A percentile compares a stretch with the other conserved stretches of the same genome.
phyloP scores from a whole-genome alignment of 2,888 invertebrate genomes.

The Zelleria hepariella region DNA sequence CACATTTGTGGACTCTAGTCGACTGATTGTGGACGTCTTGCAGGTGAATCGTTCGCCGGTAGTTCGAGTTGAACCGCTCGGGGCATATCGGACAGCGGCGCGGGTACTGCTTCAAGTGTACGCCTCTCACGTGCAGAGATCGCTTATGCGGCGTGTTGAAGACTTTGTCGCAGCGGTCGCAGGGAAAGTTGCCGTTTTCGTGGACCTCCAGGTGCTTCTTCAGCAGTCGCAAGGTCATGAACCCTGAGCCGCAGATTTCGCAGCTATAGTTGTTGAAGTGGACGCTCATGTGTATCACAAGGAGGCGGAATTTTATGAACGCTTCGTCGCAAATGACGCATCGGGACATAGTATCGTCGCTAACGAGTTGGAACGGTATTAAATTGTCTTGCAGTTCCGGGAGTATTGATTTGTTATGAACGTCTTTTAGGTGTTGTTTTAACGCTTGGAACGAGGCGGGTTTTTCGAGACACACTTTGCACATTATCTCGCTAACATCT shows the following conservation, averaged over 20 bases:
- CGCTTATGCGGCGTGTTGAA: slow-evolving; percentile 56
- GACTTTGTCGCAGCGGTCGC: slow-evolving; percentile 52
- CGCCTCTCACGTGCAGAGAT: slow-evolving; percentile 51
- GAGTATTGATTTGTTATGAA: slow-evolving; percentile 46
- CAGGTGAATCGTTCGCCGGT: slow-evolving; percentile 56
- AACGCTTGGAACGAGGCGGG: slow-evolving; percentile 35
- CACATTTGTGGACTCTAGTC: slow-evolving; percentile 58
- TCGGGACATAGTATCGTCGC: slow-evolving; percentile 35
- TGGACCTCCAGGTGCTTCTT: slow-evolving; percentile 63
- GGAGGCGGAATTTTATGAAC: slow-evolving; percentile 53
- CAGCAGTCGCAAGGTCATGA: slow-evolving; percentile 54
- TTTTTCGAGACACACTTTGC: slow-evolving; percentile 40
- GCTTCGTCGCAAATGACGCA: slow-evolving; percentile 52
- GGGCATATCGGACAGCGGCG: slow-evolving; percentile 59
- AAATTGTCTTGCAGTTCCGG: slow-evolving; percentile 54
- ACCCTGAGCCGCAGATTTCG: slow-evolving; percentile 58
- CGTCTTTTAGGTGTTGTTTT: slow-evolving; percentile 46
- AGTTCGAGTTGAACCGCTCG: slow-evolving; percentile 60
- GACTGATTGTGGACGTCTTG: slow-evolving; percentile 62
- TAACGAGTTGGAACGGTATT: slow-evolving; percentile 52
- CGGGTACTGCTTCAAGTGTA: slow-evolving; percentile 54
- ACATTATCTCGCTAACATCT: slow-evolving; percentile 47
- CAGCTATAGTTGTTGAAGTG: slow-evolving; percentile 65
- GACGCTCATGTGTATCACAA: slow-evolving; percentile 63
- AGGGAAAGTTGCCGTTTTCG: slow-evolving; percentile 54